Evolutionary conservation across 2,113 vertebrate species (phyloP).

Genomic region (Jacana jacana): DNA sequence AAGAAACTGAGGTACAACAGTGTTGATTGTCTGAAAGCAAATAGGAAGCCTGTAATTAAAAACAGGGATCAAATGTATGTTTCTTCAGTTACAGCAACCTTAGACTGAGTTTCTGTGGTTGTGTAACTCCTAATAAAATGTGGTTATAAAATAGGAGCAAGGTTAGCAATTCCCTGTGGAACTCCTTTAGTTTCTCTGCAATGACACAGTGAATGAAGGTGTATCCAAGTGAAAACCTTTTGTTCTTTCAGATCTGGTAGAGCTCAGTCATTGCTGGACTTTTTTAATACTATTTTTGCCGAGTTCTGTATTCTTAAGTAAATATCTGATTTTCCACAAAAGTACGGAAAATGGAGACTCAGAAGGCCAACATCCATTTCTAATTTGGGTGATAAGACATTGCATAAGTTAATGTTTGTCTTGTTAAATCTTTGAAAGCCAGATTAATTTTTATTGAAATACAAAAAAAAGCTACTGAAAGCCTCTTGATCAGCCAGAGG

Average conservation of each 20-base stretch:
- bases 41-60: background rate
- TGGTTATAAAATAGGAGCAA: background rate
- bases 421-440: background rate
- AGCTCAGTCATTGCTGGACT: background rate
- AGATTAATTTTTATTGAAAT: background rate
- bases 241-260: background rate
- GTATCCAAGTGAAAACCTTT: background rate
- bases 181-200: background rate
- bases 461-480: background rate
- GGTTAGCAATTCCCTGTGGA: background rate
- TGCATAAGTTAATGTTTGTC: background rate
- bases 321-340: background rate
- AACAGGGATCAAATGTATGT: background rate
- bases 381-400: background rate
- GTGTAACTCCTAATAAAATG: background rate
- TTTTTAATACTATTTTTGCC: background rate
- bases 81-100: background rate
- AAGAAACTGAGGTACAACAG: background rate
- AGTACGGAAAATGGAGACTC: background rate
- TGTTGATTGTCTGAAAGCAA: background rate
- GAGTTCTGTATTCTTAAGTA: background rate
- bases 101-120: background rate
- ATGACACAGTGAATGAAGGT: background rate
- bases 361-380: background rate
- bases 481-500: background rate